Percentiles rank a stretch among this genome's conserved stretches.
These are phyloP conservation scores for Balaenoptera acutorostrata DNA, from an alignment of 2,113 vertebrate species.

Conservation along the genomic window DNA sequence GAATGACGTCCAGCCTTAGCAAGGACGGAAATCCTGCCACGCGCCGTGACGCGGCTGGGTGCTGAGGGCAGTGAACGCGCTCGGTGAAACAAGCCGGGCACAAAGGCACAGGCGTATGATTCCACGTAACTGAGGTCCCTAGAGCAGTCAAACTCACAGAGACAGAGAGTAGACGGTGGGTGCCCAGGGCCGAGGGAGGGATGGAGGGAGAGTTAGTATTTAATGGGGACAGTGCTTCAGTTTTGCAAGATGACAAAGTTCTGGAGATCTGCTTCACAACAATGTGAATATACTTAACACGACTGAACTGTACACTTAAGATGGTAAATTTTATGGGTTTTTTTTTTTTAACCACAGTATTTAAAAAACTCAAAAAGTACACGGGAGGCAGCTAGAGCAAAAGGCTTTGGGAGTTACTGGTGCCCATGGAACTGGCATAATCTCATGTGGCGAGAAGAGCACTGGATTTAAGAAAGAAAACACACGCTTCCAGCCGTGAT, in stretches of 20 bases:
- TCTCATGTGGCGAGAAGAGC: accelerated
- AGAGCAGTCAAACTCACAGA: accelerated
- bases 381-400: not conserved
- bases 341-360: not conserved
- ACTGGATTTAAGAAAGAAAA: not conserved
- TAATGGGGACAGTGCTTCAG: not conserved
- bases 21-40: not conserved
- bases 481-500: accelerated
- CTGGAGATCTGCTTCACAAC: not conserved
- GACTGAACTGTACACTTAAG: not conserved
- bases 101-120: too few species aligned
- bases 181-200: accelerated
- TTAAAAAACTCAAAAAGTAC: not conserved
- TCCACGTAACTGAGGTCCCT: accelerated
- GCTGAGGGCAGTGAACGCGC: not conserved
- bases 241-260: not conserved
- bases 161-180: not conserved
- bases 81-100: not conserved
- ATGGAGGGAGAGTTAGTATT: too few species aligned
- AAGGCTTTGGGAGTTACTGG: too few species aligned
- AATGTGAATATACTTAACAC: not conserved
- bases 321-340: not conserved
- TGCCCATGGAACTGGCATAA: accelerated
- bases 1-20: too few species aligned
- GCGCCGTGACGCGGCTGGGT: accelerated